These are phyloP conservation scores for Ptilonorhynchus violaceus DNA, from an alignment of 2,113 vertebrate genomes.

Conservation along the genomic window DNA sequence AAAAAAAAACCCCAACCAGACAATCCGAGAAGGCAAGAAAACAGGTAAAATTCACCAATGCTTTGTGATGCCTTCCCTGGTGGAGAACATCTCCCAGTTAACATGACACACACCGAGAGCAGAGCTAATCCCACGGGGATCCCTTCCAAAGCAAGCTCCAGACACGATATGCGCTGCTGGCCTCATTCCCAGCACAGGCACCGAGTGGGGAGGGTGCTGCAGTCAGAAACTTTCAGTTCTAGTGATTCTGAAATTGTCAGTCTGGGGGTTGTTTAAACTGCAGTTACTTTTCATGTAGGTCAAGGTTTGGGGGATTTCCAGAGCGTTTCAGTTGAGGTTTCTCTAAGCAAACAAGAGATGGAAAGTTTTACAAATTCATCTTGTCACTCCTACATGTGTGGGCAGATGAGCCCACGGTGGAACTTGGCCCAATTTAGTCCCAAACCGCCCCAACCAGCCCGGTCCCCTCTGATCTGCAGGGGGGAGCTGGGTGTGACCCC, in stretches of 20 bases:
- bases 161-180: fast-evolving
- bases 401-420: fast-evolving
- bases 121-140: neutral
- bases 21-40: neutral
- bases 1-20: neutral
- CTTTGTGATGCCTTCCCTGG: neutral
- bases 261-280: neutral
- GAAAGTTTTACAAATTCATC: neutral
- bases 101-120: neutral
- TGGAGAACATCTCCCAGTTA: neutral
- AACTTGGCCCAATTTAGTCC: neutral
- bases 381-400: neutral
- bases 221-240: neutral
- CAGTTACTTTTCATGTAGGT: neutral
- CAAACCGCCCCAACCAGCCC: neutral
- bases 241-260: neutral
- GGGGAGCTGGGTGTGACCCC: neutral
- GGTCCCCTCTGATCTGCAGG: neutral
- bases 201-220: neutral
- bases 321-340: neutral
- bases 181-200: neutral
- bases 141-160: neutral
- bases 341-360: neutral
- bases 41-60: neutral
- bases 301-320: neutral